phyloP scores from a whole-genome alignment of 2,113 vertebrate species.

The Seriola rivoliana region DNA sequence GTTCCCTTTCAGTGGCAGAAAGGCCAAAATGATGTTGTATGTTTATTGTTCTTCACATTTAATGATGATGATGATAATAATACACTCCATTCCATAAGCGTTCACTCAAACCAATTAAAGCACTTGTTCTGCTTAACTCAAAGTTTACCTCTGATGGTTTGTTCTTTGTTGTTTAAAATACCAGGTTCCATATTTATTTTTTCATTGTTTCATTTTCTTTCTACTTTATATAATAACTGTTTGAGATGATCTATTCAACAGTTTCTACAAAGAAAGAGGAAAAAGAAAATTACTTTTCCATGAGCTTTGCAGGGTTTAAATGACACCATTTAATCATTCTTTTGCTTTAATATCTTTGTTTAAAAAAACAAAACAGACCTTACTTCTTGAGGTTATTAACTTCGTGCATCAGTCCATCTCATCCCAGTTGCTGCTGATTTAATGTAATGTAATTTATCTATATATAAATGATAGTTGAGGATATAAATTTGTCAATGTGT shows the following conservation, averaged over 20 bases:
- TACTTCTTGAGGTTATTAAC: no score
- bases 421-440: neutral
- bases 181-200: neutral
- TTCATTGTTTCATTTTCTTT: neutral
- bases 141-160: neutral
- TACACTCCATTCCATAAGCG: conserved; percentile 84
- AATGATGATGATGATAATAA: conserved; percentile 64
- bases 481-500: neutral
- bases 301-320: neutral
- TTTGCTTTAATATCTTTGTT: neutral
- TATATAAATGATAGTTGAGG: neutral
- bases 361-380: neutral
- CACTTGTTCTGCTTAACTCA: conserved; percentile 84
- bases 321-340: neutral
- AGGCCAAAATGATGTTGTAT: conserved; percentile 77
- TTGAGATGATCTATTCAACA: neutral
- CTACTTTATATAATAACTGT: neutral
- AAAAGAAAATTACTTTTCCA: neutral
- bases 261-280: neutral
- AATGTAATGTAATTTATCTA: neutral
- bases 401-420: neutral
- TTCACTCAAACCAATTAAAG: conserved; percentile 87
- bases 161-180: neutral
- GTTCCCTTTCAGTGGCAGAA: conserved; percentile 68
- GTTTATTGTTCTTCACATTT: conserved; percentile 80